These are phyloP conservation scores for Stenurella melanura DNA, from an alignment of 2,888 invertebrate genomes.

Conservation along the genomic window DNA sequence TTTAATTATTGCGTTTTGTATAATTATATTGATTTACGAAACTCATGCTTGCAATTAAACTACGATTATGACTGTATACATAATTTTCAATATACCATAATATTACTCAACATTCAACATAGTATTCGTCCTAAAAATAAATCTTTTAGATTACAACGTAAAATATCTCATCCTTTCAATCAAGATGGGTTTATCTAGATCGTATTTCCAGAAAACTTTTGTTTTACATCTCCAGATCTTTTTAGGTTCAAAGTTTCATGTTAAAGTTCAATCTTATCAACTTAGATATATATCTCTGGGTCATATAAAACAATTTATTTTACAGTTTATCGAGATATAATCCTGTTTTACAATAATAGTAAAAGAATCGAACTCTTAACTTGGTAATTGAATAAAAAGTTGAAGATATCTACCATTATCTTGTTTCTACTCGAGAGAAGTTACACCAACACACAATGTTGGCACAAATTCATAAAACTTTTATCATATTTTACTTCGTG, in stretches of 20 bases:
- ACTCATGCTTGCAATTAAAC: too few species aligned
- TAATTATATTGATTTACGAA: too few species aligned
- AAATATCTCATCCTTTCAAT: constrained; percentile 34
- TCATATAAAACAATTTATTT: constrained; percentile 58
- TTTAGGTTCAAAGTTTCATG: constrained; percentile 53
- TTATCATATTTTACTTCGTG: background rate
- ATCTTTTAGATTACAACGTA: constrained; percentile 31
- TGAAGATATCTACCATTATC: constrained; percentile 14
- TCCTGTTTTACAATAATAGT: constrained; percentile 44
- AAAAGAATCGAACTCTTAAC: constrained; percentile 39
- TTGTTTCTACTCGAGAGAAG: constrained; percentile 23
- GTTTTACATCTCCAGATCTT: constrained; percentile 41
- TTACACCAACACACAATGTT: constrained; percentile 27
- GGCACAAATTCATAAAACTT: constrained; percentile 6
- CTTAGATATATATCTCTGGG: constrained; percentile 52
- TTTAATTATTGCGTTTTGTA: too few species aligned
- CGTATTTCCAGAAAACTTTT: constrained; percentile 43
- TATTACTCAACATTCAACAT: background rate
- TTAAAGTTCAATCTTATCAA: constrained; percentile 59
- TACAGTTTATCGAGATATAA: constrained; percentile 48
- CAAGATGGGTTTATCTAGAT: constrained; percentile 36
- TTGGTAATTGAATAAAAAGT: constrained; percentile 42
- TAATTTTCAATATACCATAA: background rate
- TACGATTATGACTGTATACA: too few species aligned
- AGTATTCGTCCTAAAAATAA: constrained; percentile 19